Conservation (phyloP, 2,888 invertebrate genomes). For the Drosophila helvetica region DNA sequence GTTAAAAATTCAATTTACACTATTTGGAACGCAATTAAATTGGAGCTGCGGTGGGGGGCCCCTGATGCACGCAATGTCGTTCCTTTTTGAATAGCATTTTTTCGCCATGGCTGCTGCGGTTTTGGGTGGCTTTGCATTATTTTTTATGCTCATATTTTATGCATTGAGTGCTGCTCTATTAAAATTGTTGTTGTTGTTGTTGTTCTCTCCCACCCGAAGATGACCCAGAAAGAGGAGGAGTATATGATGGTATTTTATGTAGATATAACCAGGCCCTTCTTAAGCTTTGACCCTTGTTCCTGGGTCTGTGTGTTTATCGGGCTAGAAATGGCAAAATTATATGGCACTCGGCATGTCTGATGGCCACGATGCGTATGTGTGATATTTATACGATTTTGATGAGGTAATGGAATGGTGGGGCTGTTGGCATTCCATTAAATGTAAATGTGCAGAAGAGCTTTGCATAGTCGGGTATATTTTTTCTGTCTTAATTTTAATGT, state of each 20-base stretch:
- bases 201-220: background rate
- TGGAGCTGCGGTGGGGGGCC: constrained; percentile 18
- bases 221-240: background rate
- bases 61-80: constrained; percentile 41
- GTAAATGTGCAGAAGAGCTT: background rate
- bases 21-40: constrained; percentile 73
- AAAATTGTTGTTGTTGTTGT: constrained; percentile 53
- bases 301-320: constrained; percentile 34
- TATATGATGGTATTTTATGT: constrained; percentile 19
- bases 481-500: background rate
- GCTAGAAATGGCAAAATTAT: constrained; percentile 52
- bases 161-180: constrained; percentile 73
- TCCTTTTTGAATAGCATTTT: constrained; percentile 27
- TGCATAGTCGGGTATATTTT: background rate
- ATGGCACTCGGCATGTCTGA: constrained; percentile 44
- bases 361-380: constrained; percentile 37
- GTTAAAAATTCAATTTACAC: constrained; percentile 75
- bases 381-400: constrained; percentile 63
- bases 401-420: constrained; percentile 6
- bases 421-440: background rate
- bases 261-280: constrained; percentile 12
- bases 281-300: constrained; percentile 9
- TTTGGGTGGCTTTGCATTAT: constrained; percentile 31
- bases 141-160: constrained; percentile 65
- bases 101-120: constrained; percentile 18